Conservation (phyloP, 1,140 invertebrate genomes). For the Zaprionus kolodkinae region DNA sequence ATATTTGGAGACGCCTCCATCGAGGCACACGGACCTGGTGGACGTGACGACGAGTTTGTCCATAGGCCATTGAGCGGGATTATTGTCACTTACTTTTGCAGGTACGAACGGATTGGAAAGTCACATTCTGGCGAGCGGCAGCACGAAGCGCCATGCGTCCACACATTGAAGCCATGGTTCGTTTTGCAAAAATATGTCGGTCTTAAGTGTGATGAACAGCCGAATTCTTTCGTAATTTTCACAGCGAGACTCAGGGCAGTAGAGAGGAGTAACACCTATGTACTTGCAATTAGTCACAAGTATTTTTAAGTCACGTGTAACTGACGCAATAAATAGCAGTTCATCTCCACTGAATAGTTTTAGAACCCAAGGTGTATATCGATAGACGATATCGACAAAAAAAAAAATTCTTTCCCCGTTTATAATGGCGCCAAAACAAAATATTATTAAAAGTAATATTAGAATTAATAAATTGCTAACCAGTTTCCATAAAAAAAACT, state of each 20-base stretch:
- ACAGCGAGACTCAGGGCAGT: slow-evolving; percentile 61
- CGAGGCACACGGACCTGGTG: slow-evolving; percentile 22
- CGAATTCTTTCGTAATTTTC: slow-evolving; percentile 81
- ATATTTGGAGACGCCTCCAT: slow-evolving; percentile 8
- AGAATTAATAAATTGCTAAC: background rate
- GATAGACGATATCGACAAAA: background rate
- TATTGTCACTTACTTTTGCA: slow-evolving; percentile 84
- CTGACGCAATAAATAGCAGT: background rate
- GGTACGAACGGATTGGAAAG: slow-evolving; percentile 84
- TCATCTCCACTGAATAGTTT: background rate
- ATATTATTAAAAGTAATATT: background rate
- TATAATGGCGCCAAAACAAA: background rate
- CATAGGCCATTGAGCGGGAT: background rate
- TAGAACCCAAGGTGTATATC: background rate
- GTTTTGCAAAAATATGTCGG: slow-evolving; percentile 71
- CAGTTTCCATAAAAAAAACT: background rate
- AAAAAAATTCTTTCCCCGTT: background rate
- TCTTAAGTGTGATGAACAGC: slow-evolving; percentile 62
- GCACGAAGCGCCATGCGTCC: slow-evolving; percentile 85
- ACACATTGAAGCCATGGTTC: slow-evolving; percentile 87
- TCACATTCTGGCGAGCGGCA: slow-evolving; percentile 85
- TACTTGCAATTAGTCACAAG: background rate
- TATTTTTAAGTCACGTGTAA: background rate
- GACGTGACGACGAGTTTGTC: slow-evolving; percentile 45
- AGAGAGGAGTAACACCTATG: background rate